Evolutionary conservation across 2,113 vertebrate species (phyloP).

Genomic region (Burhinus oedicnemus): DNA sequence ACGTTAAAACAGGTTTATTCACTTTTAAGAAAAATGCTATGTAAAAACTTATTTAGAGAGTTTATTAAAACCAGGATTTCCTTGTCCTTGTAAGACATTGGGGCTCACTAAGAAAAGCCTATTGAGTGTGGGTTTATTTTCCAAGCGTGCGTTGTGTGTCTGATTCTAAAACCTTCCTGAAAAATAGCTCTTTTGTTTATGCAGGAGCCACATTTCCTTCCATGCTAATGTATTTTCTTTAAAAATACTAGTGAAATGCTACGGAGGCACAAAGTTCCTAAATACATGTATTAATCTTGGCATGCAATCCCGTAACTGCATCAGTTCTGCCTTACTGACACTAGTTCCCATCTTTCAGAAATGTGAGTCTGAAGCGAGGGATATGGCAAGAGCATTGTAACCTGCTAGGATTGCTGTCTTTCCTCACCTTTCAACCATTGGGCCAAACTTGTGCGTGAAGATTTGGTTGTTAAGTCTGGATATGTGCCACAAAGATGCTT

Average conservation of each 20-base stretch:
- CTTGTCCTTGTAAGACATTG: conserved; percentile 9
- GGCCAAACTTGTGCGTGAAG: background rate
- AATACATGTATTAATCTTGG: conserved; percentile 12
- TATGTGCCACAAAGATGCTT: background rate
- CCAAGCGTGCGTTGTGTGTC: background rate
- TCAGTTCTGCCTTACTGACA: background rate
- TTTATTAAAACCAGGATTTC: conserved; percentile 37
- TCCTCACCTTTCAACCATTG: background rate
- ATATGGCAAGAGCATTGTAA: background rate
- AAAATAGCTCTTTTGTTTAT: conserved; percentile 35
- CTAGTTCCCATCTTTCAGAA: background rate
- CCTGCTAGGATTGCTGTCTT: background rate
- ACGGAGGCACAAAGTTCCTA: background rate
- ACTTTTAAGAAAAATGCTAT: background rate
- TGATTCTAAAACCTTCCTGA: conserved; percentile 20
- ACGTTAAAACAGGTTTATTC: conserved; percentile 64
- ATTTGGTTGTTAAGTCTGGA: background rate
- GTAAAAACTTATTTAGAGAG: conserved; percentile 17
- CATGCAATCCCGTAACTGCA: background rate
- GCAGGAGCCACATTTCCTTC: conserved; percentile 33
- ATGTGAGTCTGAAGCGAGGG: background rate
- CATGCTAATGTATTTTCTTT: conserved; percentile 30
- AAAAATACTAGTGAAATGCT: conserved; percentile 30
- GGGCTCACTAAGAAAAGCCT: conserved; percentile 21
- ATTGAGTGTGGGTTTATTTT: conserved; percentile 44